Evolutionary conservation across 2,113 vertebrate genomes (phyloP).

Genomic region (Sinocyclocheilus maitianheensis): DNA sequence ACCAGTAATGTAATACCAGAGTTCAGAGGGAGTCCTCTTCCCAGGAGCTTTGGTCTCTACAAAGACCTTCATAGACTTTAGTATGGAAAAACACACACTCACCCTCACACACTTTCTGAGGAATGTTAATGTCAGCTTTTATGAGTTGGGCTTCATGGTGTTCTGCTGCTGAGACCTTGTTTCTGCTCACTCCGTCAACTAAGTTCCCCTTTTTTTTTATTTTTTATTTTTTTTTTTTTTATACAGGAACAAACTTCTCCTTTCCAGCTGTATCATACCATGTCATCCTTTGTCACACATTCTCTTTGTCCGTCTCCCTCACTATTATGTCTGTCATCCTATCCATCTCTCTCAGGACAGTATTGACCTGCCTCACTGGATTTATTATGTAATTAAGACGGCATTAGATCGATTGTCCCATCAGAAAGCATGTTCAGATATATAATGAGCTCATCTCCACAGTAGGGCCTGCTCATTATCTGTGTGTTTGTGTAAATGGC

Average conservation of each 20-base stretch:
- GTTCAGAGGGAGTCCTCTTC: background rate
- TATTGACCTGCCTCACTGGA: background rate
- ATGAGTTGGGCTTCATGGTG: conserved; percentile 23
- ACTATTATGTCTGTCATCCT: background rate
- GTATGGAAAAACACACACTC: background rate
- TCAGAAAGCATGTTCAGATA: background rate
- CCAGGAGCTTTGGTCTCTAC: background rate
- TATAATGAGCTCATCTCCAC: conserved; percentile 15
- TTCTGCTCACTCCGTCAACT: conserved; percentile 4
- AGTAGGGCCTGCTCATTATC: conserved; percentile 4
- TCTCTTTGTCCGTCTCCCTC: background rate
- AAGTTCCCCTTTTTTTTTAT: conserved; percentile 5
- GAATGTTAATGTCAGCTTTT: conserved; percentile 52
- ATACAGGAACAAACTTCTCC: background rate
- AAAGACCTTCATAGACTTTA: conserved; percentile 5
- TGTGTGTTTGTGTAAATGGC: conserved; percentile 16
- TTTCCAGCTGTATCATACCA: background rate
- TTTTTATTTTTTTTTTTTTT: too few relatives aligned
- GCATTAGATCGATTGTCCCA: background rate
- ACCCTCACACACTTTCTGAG: conserved; percentile 1
- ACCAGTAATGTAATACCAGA: background rate
- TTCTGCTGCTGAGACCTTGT: conserved; percentile 20
- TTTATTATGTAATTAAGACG: conserved; percentile 23
- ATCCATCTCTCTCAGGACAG: background rate
- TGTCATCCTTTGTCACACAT: background rate